phyloP scores from a whole-genome alignment of 2,113 vertebrate species.

The Morone saxatilis region DNA sequence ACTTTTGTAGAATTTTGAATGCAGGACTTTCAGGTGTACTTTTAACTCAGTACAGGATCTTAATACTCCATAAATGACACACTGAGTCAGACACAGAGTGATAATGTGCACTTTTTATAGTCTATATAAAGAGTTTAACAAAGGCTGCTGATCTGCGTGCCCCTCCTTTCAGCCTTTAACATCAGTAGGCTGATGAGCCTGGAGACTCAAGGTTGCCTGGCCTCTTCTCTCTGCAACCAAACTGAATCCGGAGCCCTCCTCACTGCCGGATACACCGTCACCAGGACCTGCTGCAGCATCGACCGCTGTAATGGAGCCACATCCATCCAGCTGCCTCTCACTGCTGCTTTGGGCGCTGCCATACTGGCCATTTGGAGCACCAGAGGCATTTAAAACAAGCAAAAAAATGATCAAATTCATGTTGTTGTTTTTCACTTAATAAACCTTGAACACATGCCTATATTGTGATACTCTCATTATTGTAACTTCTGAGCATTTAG shows the following conservation, averaged over 20 bases:
- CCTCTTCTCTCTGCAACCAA: constrained; percentile 40
- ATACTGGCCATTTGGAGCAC: constrained; percentile 10
- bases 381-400: neutral
- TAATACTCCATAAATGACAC: neutral
- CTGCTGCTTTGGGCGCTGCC: constrained; percentile 34
- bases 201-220: constrained; percentile 48
- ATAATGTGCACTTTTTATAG: neutral
- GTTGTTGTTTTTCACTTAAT: neutral
- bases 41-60: too few species aligned
- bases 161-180: constrained; percentile 53
- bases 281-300: constrained; percentile 57
- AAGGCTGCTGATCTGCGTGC: neutral
- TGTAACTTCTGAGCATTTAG: neutral
- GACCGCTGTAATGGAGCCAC: constrained; percentile 63
- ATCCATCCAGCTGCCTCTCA: constrained; percentile 38
- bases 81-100: neutral
- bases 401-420: neutral
- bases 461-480: neutral
- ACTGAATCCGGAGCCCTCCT: constrained; percentile 34
- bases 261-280: constrained; percentile 51
- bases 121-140: neutral
- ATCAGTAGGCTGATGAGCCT: constrained; percentile 18
- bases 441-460: neutral
- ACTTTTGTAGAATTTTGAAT: neutral
- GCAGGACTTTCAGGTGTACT: neutral